Conservation (phyloP, 2,797 vertebrate genomes). For the Rhynchonycteris naso region DNA sequence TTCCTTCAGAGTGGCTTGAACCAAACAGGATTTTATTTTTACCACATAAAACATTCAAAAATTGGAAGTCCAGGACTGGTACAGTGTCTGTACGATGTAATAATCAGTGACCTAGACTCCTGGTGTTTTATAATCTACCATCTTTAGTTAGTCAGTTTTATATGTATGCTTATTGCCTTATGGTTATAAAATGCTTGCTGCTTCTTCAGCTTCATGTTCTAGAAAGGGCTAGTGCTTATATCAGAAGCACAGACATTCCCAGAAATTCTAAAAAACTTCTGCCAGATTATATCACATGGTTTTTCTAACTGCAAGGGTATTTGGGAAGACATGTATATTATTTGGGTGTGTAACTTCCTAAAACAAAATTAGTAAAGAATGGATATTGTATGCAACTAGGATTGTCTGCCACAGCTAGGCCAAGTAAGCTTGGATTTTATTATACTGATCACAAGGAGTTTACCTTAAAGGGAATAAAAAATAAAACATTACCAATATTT, state of each 20-base stretch:
- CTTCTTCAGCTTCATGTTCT: conserved; percentile 24
- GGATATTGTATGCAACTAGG: background rate
- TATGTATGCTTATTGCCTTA: background rate
- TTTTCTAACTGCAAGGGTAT: conserved; percentile 23
- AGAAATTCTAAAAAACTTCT: conserved; percentile 16
- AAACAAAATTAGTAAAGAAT: conserved; percentile 25
- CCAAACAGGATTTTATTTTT: conserved; percentile 14
- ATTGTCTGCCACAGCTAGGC: background rate
- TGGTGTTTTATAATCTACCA: background rate
- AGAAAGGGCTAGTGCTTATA: background rate
- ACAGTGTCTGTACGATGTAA: background rate
- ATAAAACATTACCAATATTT: background rate
- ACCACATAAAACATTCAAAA: background rate
- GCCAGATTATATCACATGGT: background rate
- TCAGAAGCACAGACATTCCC: background rate
- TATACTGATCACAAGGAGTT: background rate
- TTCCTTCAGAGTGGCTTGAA: conserved; percentile 21
- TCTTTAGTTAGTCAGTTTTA: conserved; percentile 20
- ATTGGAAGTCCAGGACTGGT: background rate
- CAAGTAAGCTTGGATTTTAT: background rate
- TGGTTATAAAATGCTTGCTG: background rate
- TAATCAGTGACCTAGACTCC: background rate
- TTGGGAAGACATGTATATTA: background rate
- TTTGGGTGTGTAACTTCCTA: background rate
- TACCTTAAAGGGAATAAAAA: conserved; percentile 35